phyloP scores from a whole-genome alignment of 2,888 invertebrate species.

The Acleris literana region DNA sequence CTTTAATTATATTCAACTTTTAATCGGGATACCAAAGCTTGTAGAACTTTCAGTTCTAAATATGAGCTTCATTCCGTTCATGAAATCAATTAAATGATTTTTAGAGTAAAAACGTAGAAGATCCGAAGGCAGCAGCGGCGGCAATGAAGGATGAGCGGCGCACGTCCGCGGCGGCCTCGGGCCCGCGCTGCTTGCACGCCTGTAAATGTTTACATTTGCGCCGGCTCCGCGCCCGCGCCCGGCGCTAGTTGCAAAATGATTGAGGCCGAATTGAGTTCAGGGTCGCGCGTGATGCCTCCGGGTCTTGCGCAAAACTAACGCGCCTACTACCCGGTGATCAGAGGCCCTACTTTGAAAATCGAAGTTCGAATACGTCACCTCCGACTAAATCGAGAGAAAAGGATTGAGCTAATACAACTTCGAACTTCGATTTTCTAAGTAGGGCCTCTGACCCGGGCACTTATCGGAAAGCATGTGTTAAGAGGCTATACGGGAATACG shows the following conservation, averaged over 20 bases:
- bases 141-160: constrained; percentile 38
- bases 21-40: too few relatives aligned
- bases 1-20: too few relatives aligned
- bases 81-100: too few relatives aligned
- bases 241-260: constrained; percentile 81
- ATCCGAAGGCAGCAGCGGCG: constrained; percentile 6
- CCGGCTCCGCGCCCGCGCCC: constrained; percentile 63
- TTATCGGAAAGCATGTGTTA: too few relatives aligned
- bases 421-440: too few relatives aligned
- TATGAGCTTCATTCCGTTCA: too few relatives aligned
- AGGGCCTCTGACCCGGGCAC: too few relatives aligned
- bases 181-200: constrained; percentile 64
- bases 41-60: too few relatives aligned
- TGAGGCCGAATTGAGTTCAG: constrained; percentile 79
- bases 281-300: constrained; percentile 78
- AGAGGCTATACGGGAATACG: too few relatives aligned
- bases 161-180: constrained; percentile 76
- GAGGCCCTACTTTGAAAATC: not conserved
- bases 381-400: too few relatives aligned
- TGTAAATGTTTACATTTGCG: constrained; percentile 83
- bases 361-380: too few relatives aligned
- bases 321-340: constrained; percentile 37
- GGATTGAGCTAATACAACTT: too few relatives aligned
- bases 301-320: constrained; percentile 70
- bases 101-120: not conserved